Evolutionary conservation across 2,113 vertebrate genomes (phyloP).

Genomic region (Archilochus colubris): DNA sequence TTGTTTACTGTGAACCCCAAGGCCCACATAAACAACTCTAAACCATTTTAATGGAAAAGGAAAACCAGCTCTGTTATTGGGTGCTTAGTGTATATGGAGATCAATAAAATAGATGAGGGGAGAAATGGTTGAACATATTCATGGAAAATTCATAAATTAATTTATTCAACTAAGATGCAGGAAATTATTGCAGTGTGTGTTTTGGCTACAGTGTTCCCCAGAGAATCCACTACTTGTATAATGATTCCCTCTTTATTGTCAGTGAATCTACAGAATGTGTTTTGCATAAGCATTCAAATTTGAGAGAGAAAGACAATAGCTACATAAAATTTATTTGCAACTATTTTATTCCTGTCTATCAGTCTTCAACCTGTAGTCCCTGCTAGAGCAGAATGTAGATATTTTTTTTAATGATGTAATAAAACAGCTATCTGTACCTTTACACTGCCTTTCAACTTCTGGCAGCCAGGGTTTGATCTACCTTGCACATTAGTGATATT

Average conservation of each 20-base stretch:
- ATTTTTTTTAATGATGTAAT: conserved; percentile 27
- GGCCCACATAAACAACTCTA: conserved; percentile 58
- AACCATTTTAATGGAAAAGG: conserved; percentile 65
- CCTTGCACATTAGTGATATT: not conserved
- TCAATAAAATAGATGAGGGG: conserved; percentile 65
- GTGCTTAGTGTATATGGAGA: conserved; percentile 60
- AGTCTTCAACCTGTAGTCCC: conserved; percentile 7
- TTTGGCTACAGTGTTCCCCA: conserved; percentile 64
- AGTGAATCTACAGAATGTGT: conserved; percentile 59
- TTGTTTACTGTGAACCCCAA: conserved; percentile 55
- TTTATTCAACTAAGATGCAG: conserved; percentile 62
- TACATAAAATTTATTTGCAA: conserved; percentile 57
- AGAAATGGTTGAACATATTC: conserved; percentile 41
- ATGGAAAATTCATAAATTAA: conserved; percentile 67
- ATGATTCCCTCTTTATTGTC: conserved; percentile 71
- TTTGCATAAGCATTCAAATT: conserved; percentile 70
- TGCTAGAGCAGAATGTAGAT: not conserved
- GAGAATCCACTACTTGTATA: conserved; percentile 48
- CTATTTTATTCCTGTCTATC: conserved; percentile 56
- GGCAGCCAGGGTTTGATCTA: not conserved
- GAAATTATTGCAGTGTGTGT: conserved; percentile 60
- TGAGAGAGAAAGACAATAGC: conserved; percentile 55
- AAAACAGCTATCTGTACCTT: not conserved
- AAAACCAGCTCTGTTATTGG: conserved; percentile 66
- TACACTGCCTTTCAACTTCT: not conserved